Percentiles rank a stretch among this genome's conserved stretches.
Evolutionary conservation across 2,113 vertebrate species (phyloP).

Genomic region (Raja brachyura): DNA sequence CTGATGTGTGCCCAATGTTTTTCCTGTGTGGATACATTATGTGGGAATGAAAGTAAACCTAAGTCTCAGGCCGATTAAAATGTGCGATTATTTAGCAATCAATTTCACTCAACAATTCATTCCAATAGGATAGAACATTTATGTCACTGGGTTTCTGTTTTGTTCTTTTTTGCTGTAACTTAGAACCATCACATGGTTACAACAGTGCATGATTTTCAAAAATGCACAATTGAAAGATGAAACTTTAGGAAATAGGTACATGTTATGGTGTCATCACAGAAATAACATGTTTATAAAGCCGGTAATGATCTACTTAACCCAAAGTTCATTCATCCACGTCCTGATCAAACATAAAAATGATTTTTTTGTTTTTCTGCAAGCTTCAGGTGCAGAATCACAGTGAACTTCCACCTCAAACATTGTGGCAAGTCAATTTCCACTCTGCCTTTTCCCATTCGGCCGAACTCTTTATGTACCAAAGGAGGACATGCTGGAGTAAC

Average conservation of each 20-base stretch:
- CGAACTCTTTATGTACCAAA: neutral
- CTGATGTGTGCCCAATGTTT: no score
- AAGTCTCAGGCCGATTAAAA: no score
- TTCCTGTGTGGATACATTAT: no score
- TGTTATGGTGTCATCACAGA: neutral
- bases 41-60: no score
- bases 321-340: neutral
- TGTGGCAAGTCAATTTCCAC: neutral
- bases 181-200: neutral
- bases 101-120: no score
- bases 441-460: neutral
- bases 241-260: neutral
- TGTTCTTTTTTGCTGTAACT: neutral
- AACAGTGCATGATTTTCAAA: neutral
- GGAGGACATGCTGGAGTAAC: neutral
- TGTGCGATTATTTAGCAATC: no score
- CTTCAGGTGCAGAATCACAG: neutral
- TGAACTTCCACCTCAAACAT: neutral
- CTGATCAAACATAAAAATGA: neutral
- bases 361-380: neutral
- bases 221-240: neutral
- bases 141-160: no score
- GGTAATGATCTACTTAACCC: neutral
- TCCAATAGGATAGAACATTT: no score
- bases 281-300: neutral